phyloP scores from a whole-genome alignment of 2,888 invertebrate genomes.

The Scaptomyza reducta region DNA sequence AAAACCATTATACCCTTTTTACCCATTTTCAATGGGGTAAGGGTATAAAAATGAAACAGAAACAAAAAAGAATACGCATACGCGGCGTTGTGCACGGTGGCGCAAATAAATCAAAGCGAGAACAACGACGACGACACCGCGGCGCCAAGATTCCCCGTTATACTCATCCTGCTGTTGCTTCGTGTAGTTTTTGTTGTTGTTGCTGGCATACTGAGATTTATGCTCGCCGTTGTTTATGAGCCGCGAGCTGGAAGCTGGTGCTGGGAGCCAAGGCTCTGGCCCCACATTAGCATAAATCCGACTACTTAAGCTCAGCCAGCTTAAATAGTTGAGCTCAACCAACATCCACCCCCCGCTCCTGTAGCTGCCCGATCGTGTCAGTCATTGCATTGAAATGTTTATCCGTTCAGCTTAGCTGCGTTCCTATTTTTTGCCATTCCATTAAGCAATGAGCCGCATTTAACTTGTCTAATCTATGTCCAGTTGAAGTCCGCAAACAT shows the following conservation, averaged over 20 bases:
- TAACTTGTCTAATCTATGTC: conserved; percentile 12
- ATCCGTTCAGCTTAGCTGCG: conserved; percentile 6
- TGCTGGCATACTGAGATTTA: conserved; percentile 60
- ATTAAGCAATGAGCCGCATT: conserved; percentile 50
- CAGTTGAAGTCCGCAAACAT: too few species aligned
- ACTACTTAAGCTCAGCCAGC: conserved; percentile 23
- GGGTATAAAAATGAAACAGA: neutral
- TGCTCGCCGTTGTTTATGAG: conserved; percentile 59
- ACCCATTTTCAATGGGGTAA: too few species aligned
- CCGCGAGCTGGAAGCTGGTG: conserved; percentile 8
- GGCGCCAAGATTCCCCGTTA: conserved; percentile 46
- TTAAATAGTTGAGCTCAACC: conserved; percentile 25
- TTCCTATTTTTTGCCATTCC: conserved; percentile 44
- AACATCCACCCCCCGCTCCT: neutral
- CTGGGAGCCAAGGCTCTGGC: neutral
- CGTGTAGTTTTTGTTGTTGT: neutral
- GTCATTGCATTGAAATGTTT: conserved; percentile 29
- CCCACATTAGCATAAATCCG: conserved; percentile 56
- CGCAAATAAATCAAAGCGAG: conserved; percentile 67
- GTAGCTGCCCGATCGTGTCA: conserved; percentile 12
- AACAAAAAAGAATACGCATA: conserved; percentile 59
- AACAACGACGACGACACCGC: conserved; percentile 54
- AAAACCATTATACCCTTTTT: too few species aligned
- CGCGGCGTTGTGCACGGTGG: conserved; percentile 66
- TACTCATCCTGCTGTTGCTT: conserved; percentile 15